phyloP scores from a whole-genome alignment of 2,888 invertebrate species.

The Boloria euphrosyne region DNA sequence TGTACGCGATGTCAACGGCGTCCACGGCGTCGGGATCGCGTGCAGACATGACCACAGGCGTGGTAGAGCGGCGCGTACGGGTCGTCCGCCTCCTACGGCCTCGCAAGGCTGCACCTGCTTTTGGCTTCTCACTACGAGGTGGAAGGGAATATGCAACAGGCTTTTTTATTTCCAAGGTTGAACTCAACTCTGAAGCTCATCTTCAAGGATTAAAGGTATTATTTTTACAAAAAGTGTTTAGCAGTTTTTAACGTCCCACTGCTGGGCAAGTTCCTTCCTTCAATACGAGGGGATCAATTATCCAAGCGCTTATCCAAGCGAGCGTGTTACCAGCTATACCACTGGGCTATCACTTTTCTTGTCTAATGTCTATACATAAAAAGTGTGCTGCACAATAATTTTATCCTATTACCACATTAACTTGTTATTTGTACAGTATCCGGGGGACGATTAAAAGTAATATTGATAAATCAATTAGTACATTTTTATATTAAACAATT shows the following conservation, averaged over 20 bases:
- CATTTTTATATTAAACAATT: too few relatives aligned
- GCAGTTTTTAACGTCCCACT: too few relatives aligned
- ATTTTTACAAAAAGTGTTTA: not conserved
- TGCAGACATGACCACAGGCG: constrained; percentile 47
- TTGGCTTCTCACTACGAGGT: constrained; percentile 92
- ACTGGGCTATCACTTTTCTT: too few relatives aligned
- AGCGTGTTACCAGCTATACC: too few relatives aligned
- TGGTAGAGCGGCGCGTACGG: constrained; percentile 66
- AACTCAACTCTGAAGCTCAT: constrained; percentile 93
- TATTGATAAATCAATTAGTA: too few relatives aligned
- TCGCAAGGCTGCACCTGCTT: constrained; percentile 81
- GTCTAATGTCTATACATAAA: too few relatives aligned
- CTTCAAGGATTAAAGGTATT: constrained; percentile 91
- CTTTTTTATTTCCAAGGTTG: constrained; percentile 94
- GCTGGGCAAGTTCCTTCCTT: too few relatives aligned
- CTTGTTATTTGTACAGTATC: too few relatives aligned
- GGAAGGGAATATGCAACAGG: constrained; percentile 96
- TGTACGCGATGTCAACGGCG: constrained; percentile 67
- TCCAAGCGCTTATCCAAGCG: too few relatives aligned
- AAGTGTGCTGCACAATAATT: not conserved
- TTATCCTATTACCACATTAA: too few relatives aligned
- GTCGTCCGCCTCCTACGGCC: constrained; percentile 72
- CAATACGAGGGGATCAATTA: too few relatives aligned
- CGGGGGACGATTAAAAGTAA: too few relatives aligned
- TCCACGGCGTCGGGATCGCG: constrained; percentile 68